A percentile compares a stretch with the other conserved stretches of the same genome.
These are phyloP conservation scores for Falco cherrug DNA, from an alignment of 2,797 vertebrate species.

Conservation along the genomic window DNA sequence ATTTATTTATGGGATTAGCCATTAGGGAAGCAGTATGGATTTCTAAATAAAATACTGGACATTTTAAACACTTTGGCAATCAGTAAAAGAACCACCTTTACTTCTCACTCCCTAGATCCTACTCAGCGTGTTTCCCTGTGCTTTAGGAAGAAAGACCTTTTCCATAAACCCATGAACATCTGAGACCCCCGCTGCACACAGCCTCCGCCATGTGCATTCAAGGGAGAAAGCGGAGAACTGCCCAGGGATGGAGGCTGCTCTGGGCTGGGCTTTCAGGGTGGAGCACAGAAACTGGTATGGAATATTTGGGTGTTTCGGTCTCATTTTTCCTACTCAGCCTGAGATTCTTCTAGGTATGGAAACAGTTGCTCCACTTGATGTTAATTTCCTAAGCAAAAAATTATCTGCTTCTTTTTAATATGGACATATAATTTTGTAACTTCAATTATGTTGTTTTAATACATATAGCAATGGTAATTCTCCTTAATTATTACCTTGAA, in stretches of 20 bases:
- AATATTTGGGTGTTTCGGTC: background rate
- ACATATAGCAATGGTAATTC: constrained; percentile 44
- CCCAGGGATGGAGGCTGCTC: background rate
- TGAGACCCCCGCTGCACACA: background rate
- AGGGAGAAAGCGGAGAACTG: background rate
- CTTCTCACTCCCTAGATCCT: background rate
- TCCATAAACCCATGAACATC: background rate
- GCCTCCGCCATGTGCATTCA: background rate
- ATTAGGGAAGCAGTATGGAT: background rate
- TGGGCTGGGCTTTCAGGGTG: background rate
- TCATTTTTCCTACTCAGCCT: background rate
- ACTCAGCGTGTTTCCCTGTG: background rate
- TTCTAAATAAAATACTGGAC: background rate
- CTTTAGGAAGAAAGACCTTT: background rate
- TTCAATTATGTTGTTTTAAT: constrained; percentile 48
- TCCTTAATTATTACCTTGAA: constrained; percentile 37
- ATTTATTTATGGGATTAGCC: background rate
- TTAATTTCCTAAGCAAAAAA: constrained; percentile 34
- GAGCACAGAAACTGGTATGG: background rate
- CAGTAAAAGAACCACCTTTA: background rate
- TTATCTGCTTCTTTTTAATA: constrained; percentile 24
- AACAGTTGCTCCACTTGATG: background rate
- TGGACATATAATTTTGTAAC: constrained; percentile 28
- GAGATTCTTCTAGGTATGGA: background rate
- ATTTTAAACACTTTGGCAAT: background rate